A percentile compares a stretch with the other conserved stretches of the same genome.
Evolutionary conservation across 2,888 invertebrate species (phyloP).

Genomic region (Dione juno): DNA sequence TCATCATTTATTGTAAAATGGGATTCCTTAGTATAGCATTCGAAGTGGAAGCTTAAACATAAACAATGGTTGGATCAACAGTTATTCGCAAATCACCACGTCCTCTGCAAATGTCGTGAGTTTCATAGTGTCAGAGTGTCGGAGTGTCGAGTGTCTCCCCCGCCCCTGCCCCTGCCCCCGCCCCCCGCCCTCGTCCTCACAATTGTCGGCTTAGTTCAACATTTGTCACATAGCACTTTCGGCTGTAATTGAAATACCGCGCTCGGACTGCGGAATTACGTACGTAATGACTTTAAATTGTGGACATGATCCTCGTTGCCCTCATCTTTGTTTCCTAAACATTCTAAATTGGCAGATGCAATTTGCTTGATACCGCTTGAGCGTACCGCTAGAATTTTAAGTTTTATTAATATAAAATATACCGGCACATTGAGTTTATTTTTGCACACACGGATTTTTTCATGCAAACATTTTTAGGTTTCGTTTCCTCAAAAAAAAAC

Average conservation of each 20-base stretch:
- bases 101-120: not conserved
- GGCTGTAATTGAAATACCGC: conserved; percentile 43
- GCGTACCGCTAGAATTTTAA: not conserved
- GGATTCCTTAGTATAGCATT: conserved; percentile 6
- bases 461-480: no score
- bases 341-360: conserved; percentile 27
- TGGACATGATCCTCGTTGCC: conserved; percentile 31
- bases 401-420: conserved; percentile 1
- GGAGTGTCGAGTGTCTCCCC: conserved; percentile 15
- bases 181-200: conserved; percentile 18
- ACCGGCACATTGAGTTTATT: no score
- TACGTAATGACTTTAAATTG: conserved; percentile 34
- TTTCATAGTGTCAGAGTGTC: conserved; percentile 4
- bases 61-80: conserved; percentile 18
- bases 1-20: conserved; percentile 1
- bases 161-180: conserved; percentile 7
- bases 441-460: no score
- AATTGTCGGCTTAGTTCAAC: conserved; percentile 37
- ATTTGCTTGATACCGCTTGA: conserved; percentile 5
- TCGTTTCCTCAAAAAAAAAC: no score
- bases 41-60: conserved; percentile 15
- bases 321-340: conserved; percentile 32
- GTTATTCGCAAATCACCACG: conserved; percentile 23
- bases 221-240: conserved; percentile 41
- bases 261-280: conserved; percentile 27